phyloP scores from a whole-genome alignment of 2,888 invertebrate genomes.

The Hydrotaea cyrtoneurina region DNA sequence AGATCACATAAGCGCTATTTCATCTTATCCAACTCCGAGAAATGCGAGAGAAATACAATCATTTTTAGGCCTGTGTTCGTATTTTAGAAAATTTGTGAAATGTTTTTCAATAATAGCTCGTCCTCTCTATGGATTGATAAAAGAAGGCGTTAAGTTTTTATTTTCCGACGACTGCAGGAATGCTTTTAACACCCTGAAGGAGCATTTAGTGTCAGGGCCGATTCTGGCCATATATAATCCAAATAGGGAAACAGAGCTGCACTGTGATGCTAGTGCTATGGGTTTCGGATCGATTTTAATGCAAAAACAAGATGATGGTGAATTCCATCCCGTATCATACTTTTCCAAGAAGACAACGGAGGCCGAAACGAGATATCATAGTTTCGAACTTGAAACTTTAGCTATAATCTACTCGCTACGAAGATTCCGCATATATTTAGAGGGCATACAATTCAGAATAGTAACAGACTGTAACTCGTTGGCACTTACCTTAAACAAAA shows the following conservation, averaged over 20 bases:
- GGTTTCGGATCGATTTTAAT: conserved; percentile 52
- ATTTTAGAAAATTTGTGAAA: conserved; percentile 58
- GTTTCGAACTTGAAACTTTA: conserved; percentile 70
- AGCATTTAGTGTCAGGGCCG: conserved; percentile 57
- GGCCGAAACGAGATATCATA: conserved; percentile 40
- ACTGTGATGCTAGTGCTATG: conserved; percentile 54
- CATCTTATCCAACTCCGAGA: conserved; percentile 40
- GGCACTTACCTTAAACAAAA: conserved; percentile 51
- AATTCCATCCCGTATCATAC: not conserved
- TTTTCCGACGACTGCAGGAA: conserved; percentile 32
- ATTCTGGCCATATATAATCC: conserved; percentile 45
- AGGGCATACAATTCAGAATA: conserved; percentile 68
- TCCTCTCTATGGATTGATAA: conserved; percentile 54
- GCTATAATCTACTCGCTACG: conserved; percentile 71
- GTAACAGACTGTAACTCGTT: conserved; percentile 72
- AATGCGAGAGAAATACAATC: conserved; percentile 44
- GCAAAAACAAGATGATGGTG: conserved; percentile 34
- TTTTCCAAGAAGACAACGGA: conserved; percentile 42
- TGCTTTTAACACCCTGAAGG: conserved; percentile 49
- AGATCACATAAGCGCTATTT: conserved; percentile 38
- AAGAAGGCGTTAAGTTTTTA: conserved; percentile 43
- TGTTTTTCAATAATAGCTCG: conserved; percentile 59
- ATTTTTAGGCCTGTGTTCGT: conserved; percentile 57
- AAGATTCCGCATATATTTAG: conserved; percentile 55
- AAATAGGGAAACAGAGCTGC: conserved; percentile 43